Evolutionary conservation across 1,140 invertebrate species (phyloP).

Genomic region (Pristionchus pacificus): DNA sequence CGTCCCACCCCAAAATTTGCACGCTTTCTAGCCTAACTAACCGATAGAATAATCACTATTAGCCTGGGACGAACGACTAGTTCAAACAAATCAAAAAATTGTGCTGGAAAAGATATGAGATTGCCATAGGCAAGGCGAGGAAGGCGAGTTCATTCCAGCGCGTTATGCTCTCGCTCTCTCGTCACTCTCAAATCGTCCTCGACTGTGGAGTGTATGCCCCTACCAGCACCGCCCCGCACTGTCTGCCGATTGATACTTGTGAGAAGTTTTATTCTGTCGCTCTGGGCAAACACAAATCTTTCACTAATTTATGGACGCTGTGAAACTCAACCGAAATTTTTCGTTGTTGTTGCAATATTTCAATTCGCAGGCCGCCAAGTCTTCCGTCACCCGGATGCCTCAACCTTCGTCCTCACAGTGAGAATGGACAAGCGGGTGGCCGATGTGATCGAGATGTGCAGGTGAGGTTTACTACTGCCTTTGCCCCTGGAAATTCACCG

Average conservation of each 20-base stretch:
- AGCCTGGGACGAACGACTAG: no score
- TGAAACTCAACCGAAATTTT: no score
- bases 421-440: conserved; percentile 71
- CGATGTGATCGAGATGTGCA: conserved; percentile 70
- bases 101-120: no score
- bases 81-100: no score
- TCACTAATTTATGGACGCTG: no score
- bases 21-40: no score
- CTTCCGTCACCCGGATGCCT: conserved; percentile 79
- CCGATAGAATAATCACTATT: no score
- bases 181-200: conserved; percentile 46
- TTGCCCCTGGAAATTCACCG: no score
- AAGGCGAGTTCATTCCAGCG: background rate
- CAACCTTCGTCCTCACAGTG: conserved; percentile 74
- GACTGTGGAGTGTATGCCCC: conserved; percentile 50
- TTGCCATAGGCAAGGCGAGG: no score
- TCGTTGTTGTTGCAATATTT: conserved; percentile 3
- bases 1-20: no score
- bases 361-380: conserved; percentile 72
- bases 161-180: conserved; percentile 22
- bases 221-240: conserved; percentile 50
- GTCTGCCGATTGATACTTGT: conserved; percentile 55
- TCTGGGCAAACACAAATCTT: no score
- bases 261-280: conserved; percentile 24
- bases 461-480: no score